Evolutionary conservation across 2,888 invertebrate species (phyloP).

Genomic region (Parapristionchus giblindavisi): DNA sequence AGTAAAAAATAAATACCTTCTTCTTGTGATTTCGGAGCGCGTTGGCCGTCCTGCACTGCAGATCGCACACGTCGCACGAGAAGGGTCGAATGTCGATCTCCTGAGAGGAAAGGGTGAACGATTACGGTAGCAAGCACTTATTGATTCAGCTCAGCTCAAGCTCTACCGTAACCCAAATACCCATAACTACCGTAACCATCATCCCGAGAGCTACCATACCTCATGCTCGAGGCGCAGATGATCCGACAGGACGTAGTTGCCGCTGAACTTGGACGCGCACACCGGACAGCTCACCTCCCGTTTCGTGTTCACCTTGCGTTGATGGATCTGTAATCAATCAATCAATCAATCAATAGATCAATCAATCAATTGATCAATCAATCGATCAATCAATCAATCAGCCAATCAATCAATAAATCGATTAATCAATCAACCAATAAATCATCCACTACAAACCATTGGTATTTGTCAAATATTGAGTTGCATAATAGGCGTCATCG

Average conservation of each 20-base stretch:
- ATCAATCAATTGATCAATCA: background rate
- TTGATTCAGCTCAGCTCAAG: background rate
- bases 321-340: constrained; percentile 32
- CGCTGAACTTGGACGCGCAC: constrained; percentile 17
- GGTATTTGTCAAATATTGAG: too few relatives aligned
- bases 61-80: constrained; percentile 24
- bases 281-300: constrained; percentile 9
- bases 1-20: too few relatives aligned
- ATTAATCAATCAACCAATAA: background rate
- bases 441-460: too few relatives aligned
- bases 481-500: too few relatives aligned
- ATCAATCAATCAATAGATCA: too few relatives aligned
- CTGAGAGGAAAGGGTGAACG: background rate
- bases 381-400: background rate
- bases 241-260: constrained; percentile 27
- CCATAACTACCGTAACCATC: background rate
- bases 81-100: constrained; percentile 34
- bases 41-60: constrained; percentile 30
- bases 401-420: background rate
- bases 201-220: background rate
- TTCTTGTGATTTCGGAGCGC: constrained; percentile 35
- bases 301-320: constrained; percentile 27
- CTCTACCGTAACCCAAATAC: background rate
- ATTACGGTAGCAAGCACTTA: background rate
- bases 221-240: constrained; percentile 31